Conservation (phyloP, 2,113 vertebrate species). For the Prolemur simus region DNA sequence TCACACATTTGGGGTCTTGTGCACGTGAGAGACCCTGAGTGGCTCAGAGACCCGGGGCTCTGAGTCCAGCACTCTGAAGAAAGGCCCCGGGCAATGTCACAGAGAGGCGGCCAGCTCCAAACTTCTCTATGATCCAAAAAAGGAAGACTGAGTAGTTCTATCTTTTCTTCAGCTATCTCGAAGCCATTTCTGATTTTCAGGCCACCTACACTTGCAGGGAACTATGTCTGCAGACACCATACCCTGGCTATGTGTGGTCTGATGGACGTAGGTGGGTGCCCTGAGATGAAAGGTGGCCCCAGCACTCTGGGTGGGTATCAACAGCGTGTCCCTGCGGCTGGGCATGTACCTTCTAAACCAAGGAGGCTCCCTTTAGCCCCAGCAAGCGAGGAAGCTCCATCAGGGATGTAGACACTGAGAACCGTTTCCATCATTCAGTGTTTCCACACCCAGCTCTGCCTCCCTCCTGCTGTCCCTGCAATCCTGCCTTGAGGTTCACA, state of each 20-base stretch:
- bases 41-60: background rate
- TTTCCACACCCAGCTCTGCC: fast-evolving
- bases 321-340: fast-evolving
- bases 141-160: background rate
- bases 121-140: background rate
- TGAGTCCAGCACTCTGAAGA: background rate
- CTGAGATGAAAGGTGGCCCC: background rate
- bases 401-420: fast-evolving
- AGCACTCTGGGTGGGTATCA: background rate
- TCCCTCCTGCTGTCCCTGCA: fast-evolving
- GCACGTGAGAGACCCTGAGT: background rate
- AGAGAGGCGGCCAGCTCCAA: too few species aligned
- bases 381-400: background rate
- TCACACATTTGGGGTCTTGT: fast-evolving
- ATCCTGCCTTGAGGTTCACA: background rate
- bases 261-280: fast-evolving
- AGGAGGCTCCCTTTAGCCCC: background rate
- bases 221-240: background rate
- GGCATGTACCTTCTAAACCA: background rate
- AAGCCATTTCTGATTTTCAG: background rate
- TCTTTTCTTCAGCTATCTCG: background rate
- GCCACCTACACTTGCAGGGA: background rate
- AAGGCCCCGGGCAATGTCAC: background rate
- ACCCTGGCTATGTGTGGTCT: fast-evolving
- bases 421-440: fast-evolving